These are phyloP conservation scores for Marcusenius ussheri DNA, from an alignment of 2,113 vertebrate genomes.

Conservation along the genomic window DNA sequence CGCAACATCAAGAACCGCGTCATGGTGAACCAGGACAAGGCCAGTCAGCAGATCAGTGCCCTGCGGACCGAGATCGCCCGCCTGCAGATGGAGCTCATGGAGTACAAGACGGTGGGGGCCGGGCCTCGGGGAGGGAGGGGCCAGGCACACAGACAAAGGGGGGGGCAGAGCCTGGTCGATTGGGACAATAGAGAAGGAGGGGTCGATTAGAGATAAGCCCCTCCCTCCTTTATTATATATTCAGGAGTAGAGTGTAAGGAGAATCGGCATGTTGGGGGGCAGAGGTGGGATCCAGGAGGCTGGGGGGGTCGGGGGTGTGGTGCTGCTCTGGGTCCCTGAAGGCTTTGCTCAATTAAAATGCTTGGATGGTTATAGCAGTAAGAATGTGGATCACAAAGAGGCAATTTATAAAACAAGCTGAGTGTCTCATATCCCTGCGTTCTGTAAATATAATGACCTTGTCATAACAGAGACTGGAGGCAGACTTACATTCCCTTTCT, in stretches of 20 bases:
- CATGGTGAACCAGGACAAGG: constrained; percentile 88
- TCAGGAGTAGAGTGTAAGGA: not conserved
- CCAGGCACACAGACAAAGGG: not conserved
- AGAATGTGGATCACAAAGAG: not conserved
- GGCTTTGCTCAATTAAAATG: not conserved
- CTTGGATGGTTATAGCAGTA: not conserved
- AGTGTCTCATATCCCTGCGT: not conserved
- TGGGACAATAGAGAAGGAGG: not conserved
- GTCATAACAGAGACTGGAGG: not conserved
- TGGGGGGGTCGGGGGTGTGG: not conserved
- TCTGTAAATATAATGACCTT: not conserved
- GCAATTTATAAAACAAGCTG: not conserved
- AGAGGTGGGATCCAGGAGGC: not conserved
- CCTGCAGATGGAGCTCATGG: constrained; percentile 95
- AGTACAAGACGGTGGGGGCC: constrained; percentile 77
- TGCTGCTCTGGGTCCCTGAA: not conserved
- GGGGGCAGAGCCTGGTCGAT: not conserved
- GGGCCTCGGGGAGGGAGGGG: not conserved
- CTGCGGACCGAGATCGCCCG: constrained; percentile 86
- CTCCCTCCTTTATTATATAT: not conserved
- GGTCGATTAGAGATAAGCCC: not conserved
- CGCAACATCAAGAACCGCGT: constrained; percentile 98
- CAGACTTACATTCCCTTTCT: not conserved
- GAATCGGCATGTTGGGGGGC: not conserved
- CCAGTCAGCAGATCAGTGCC: constrained; percentile 90